These are phyloP conservation scores for Malurus cyaneus DNA, from an alignment of 2,113 vertebrate genomes.

Conservation along the genomic window DNA sequence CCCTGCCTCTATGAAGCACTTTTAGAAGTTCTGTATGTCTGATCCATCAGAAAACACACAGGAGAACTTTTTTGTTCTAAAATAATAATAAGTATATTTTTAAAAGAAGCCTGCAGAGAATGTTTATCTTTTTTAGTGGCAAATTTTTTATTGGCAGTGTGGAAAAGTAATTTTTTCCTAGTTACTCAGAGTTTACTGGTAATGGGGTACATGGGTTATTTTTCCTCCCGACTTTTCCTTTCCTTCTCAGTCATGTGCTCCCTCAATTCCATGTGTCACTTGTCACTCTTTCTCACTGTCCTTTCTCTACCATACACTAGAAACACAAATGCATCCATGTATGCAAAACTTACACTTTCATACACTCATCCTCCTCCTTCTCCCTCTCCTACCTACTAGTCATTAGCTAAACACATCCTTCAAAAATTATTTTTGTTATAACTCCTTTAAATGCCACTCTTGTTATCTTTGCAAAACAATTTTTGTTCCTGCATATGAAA, in stretches of 20 bases:
- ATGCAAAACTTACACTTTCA: background rate
- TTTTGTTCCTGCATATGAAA: background rate
- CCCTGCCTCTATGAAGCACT: background rate
- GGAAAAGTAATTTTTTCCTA: background rate
- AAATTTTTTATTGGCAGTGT: background rate
- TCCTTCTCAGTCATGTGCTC: background rate
- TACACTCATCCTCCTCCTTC: background rate
- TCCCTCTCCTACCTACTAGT: background rate
- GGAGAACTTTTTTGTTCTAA: background rate
- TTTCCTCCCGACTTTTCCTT: background rate
- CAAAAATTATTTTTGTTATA: background rate
- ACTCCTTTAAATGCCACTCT: background rate
- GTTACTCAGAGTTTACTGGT: background rate
- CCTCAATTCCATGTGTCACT: background rate
- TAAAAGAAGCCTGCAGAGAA: background rate
- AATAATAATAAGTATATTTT: background rate
- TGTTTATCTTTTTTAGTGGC: background rate
- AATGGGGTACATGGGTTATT: background rate
- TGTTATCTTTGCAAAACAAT: background rate
- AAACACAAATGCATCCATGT: background rate
- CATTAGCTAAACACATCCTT: background rate
- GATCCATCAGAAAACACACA: background rate
- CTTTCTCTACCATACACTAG: background rate
- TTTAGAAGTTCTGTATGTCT: background rate
- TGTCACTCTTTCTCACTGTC: background rate